Evolutionary conservation across 1,140 invertebrate species (phyloP).

Genomic region (Oedothorax gibbosus): DNA sequence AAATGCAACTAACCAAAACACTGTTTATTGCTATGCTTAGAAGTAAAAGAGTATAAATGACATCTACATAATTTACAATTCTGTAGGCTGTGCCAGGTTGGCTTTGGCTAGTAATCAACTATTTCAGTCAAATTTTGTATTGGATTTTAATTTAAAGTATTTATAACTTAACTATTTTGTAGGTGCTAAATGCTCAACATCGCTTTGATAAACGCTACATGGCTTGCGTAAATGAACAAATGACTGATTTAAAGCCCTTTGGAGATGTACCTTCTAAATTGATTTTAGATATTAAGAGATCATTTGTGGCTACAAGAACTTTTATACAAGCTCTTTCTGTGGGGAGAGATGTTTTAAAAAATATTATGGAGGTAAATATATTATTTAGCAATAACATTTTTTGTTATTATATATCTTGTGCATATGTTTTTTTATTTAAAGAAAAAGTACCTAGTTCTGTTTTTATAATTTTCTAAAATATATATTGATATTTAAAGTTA

Average conservation of each 20-base stretch:
- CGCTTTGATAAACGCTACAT: conserved; percentile 86
- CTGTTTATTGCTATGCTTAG: no score
- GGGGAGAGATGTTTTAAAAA: conserved; percentile 78
- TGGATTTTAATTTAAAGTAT: conserved; percentile 7
- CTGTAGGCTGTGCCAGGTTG: no score
- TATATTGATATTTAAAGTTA: no score
- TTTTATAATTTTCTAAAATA: no score
- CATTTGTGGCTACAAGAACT: conserved; percentile 92
- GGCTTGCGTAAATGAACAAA: conserved; percentile 87
- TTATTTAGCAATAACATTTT: conserved; percentile 3
- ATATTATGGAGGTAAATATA: conserved; percentile 62
- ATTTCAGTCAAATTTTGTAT: neutral
- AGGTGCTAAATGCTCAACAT: conserved; percentile 90
- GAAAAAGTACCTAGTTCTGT: no score
- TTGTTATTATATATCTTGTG: neutral
- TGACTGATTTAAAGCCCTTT: conserved; percentile 93
- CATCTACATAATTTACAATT: no score
- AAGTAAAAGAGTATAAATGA: no score
- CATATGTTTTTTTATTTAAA: neutral
- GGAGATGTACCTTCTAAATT: conserved; percentile 93
- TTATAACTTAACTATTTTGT: conserved; percentile 7
- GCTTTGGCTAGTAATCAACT: conserved; percentile 6
- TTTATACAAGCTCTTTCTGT: conserved; percentile 89
- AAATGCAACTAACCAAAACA: no score
- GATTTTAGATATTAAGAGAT: conserved; percentile 86